Base-by-base conservation (phyloP, 2,797 vertebrate species). In the Notolabrus celidotus region DNA sequence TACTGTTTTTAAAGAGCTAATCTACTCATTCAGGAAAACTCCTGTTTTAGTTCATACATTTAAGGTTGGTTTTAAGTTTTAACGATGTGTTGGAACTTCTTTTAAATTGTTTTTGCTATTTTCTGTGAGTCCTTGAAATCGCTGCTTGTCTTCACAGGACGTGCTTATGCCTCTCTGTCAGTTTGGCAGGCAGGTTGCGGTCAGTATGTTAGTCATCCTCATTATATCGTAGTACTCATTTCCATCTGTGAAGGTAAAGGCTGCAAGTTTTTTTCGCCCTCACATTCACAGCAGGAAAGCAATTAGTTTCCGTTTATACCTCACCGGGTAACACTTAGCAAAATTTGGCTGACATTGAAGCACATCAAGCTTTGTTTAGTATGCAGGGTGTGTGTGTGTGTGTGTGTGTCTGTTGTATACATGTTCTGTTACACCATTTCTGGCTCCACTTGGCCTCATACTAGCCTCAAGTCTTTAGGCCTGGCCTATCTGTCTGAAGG, bases 291-390 rank as follows among this genome's bases (percentile, higher is more conserved):
- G 85, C 77, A 74, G 65, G 79, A 71, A 31, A 50, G 77, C 59
- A 83, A 88, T 89, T 89, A 87, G 66, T 49, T 83, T 87, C 84
- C 63, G 57, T 82, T 87, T 74, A 79, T 82, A 57, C 60, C 83
- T 77, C 79, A 73, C 70, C 80, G 74, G 69, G 84, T 74, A 64
- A 70, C 50, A 41, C 57, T 61, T 19, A 31, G 39, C 58, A 57
- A 57, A 59, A 72, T 82, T 83, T 88, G 84, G 85, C 89, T 86
- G 88, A 90, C 89, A 88, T 84, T 89, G 85, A 91, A 74, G 69
- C 71, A 56, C 61, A 81, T 86, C 71, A 67, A 78, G 58, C 70
- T 71, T 57, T 64, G 56, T n/a, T n/a, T n/a, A n/a, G n/a, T n/a
- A n/a, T n/a, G n/a, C n/a, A n/a, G n/a, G n/a, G n/a, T 67, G 29